Percentiles rank a stretch among this genome's conserved stretches.
phyloP scores from a whole-genome alignment of 2,797 vertebrate genomes.

The Xenops minutus region DNA sequence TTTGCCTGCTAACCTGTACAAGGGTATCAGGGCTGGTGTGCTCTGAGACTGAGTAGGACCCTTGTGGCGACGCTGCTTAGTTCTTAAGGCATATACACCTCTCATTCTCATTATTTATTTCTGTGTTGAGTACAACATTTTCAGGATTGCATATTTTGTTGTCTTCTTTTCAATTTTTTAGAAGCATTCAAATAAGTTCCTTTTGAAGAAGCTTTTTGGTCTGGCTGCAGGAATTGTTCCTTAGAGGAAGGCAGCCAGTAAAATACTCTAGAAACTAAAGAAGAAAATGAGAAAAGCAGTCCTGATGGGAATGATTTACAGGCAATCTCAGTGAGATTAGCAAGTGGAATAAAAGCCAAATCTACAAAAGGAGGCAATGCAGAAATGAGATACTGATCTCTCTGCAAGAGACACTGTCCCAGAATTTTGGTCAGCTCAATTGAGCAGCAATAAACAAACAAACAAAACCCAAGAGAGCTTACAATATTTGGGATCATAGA shows the following conservation, averaged over 20 bases:
- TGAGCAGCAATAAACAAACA: constrained; percentile 32
- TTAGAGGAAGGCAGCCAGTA: not conserved
- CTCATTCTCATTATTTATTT: not conserved
- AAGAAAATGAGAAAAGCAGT: constrained; percentile 41
- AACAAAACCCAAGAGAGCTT: not conserved
- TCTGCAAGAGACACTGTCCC: not conserved
- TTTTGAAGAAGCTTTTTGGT: not conserved
- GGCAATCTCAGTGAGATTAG: not conserved
- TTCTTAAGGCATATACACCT: not conserved
- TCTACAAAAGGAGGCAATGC: not conserved
- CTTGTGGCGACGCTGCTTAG: not conserved
- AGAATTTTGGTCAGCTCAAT: constrained; percentile 15
- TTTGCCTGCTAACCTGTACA: not conserved
- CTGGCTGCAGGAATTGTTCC: not conserved
- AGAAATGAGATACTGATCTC: constrained; percentile 37
- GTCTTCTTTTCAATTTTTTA: not conserved
- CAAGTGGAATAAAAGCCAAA: constrained; percentile 4
- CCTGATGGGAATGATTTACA: constrained; percentile 1
- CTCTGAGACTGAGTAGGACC: not conserved
- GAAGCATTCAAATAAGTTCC: not conserved
- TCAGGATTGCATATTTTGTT: not conserved
- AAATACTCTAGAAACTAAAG: constrained; percentile 29
- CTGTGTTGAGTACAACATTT: not conserved
- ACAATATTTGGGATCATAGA: not conserved
- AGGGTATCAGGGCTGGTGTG: not conserved